Evolutionary conservation across 1,140 invertebrate genomes (phyloP), one percentile per base, ranked within the genome.

Genomic region (Trichonephila inaurata): DNA sequence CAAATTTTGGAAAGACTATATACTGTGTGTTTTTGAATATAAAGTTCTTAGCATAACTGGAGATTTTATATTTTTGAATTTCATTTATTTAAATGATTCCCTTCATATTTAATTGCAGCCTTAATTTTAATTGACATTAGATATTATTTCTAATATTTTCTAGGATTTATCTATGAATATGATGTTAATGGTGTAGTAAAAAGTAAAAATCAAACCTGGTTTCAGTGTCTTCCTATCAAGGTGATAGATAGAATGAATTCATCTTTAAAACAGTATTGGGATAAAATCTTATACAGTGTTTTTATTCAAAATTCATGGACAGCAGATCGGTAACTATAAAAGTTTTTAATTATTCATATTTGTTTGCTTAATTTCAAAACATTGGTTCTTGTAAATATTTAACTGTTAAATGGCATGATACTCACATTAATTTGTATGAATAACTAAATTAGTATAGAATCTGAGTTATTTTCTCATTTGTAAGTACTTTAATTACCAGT

Each of bases 261-360:
- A 66, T 82, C 95, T n/a, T 97, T 97, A 97, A 96, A 96, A 95
- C 97, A 97, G 95, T 97, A 97, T 95, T 98, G 97, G 97, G 97
- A 98, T 95, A 96, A 97, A 94, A 96, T 97, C 2, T 95, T 98
- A n/a, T 95, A 97, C 94, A 96, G 97, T 95, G 96, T 97, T 96
- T 96, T 95, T 95, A 96, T 94, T 44, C 97, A 97, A 95, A 95
- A 97, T 28, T 96, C 96, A 21, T 98, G 97, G 97, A 96, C 96
- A 62, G 95, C 97, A 44, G 96, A 97, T 89, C 96, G 96, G 96
- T 96, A 90, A 85, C 51, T 85, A 66, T 66, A 12, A 66, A 21
- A 2, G n/a, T 66, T 66, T 4, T 66, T 66, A 66, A n/a, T 66
- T 18, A 66, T 24, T 66, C 21, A 51, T 51, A 51, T 51, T 51